These are phyloP conservation scores for Festucalex cinctus DNA, from an alignment of 2,113 vertebrate genomes.

Conservation along the genomic window DNA sequence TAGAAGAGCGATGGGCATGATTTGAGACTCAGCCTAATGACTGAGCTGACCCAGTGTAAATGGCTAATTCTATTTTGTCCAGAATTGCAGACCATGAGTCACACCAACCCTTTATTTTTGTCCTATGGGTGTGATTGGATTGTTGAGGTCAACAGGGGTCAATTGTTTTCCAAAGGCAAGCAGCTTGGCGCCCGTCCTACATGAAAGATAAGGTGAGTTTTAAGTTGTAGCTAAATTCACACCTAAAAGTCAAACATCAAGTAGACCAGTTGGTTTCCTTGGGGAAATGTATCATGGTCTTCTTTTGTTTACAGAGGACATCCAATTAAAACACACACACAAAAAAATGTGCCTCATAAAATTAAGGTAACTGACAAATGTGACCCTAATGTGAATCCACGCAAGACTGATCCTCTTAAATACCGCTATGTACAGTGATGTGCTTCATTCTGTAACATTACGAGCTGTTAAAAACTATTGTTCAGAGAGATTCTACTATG, in stretches of 20 bases:
- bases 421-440: no score
- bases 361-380: no score
- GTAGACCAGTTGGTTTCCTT: not conserved
- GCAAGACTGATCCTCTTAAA: no score
- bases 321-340: no score
- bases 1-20: conserved; percentile 50
- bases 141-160: conserved; percentile 49
- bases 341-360: no score
- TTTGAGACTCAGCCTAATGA: conserved; percentile 56
- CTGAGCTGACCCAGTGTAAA: conserved; percentile 42
- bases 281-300: not conserved
- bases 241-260: conserved; percentile 9
- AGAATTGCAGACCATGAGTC: conserved; percentile 27
- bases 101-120: conserved; percentile 17
- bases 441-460: no score
- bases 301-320: no score
- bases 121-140: conserved; percentile 27
- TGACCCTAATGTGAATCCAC: no score
- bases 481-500: no score
- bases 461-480: no score
- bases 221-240: conserved; percentile 19
- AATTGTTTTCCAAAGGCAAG: conserved; percentile 30
- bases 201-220: conserved; percentile 33
- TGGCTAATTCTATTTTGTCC: conserved; percentile 39
- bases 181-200: conserved; percentile 29